These are phyloP conservation scores for Apaloderma vittatum DNA, from an alignment of 2,113 vertebrate genomes.

Conservation along the genomic window DNA sequence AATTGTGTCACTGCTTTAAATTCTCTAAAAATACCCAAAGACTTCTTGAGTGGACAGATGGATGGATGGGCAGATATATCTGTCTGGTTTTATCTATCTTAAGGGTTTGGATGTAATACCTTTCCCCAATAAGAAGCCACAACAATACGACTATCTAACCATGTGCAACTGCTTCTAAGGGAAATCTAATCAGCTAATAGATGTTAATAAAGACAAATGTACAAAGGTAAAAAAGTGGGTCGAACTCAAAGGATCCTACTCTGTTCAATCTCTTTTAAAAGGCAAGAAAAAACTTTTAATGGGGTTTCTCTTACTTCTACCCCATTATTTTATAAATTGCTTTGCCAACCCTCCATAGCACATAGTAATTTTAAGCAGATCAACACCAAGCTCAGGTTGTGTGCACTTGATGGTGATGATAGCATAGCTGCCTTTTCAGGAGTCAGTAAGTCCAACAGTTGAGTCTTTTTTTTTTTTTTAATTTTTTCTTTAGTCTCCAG, in stretches of 20 bases:
- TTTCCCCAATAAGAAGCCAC: constrained; percentile 69
- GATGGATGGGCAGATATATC: constrained; percentile 28
- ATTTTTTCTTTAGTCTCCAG: constrained; percentile 71
- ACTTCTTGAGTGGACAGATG: neutral
- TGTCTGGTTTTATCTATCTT: constrained; percentile 48
- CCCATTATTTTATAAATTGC: constrained; percentile 82
- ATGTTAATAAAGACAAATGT: constrained; percentile 76
- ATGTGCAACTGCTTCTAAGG: constrained; percentile 65
- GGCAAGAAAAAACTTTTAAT: constrained; percentile 72
- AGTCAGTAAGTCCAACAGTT: constrained; percentile 78
- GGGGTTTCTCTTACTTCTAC: constrained; percentile 73
- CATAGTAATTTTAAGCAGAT: constrained; percentile 83
- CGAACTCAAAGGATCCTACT: constrained; percentile 37
- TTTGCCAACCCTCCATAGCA: constrained; percentile 79
- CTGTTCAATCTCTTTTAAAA: constrained; percentile 63
- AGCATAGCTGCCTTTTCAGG: constrained; percentile 74
- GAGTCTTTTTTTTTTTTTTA: constrained; percentile 54
- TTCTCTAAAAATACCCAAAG: constrained; percentile 8
- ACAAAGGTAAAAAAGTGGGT: constrained; percentile 73
- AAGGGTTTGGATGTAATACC: constrained; percentile 59
- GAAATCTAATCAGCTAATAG: constrained; percentile 73
- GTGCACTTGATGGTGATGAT: constrained; percentile 78
- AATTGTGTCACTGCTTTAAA: constrained; percentile 25
- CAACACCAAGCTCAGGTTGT: constrained; percentile 73
- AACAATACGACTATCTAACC: constrained; percentile 62